A percentile compares a stretch with the other conserved stretches of the same genome.
Evolutionary conservation across 2,797 vertebrate species (phyloP).

Genomic region (Eleutherodactylus coqui): DNA sequence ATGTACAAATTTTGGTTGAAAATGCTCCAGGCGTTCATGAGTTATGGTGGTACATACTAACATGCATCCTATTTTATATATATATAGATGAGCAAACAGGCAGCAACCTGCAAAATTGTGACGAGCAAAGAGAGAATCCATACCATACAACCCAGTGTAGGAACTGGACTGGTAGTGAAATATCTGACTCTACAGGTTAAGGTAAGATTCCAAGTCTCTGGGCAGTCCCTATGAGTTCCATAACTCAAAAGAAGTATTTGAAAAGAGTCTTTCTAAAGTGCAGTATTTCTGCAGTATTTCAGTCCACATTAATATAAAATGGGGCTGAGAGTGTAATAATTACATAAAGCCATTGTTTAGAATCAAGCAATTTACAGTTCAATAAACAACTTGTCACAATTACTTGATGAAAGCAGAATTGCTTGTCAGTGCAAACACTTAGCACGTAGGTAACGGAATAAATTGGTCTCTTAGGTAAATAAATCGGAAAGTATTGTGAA

Average conservation of each 20-base stretch:
- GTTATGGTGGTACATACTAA: no score
- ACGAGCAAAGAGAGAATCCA: no score
- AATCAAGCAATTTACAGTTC: conserved; percentile 83
- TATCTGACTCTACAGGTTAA: no score
- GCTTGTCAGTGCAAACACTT: conserved; percentile 81
- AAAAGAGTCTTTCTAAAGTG: neutral
- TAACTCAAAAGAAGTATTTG: neutral
- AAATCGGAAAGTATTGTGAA: conserved; percentile 76
- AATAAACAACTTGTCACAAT: conserved; percentile 86
- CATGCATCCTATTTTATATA: no score
- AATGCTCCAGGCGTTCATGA: no score
- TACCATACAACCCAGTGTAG: no score
- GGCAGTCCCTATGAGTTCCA: neutral
- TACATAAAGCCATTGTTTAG: conserved; percentile 80
- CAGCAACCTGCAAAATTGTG: no score
- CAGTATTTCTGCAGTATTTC: conserved; percentile 13
- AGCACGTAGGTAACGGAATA: conserved; percentile 77
- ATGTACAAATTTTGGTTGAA: no score
- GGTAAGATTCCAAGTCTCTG: no score
- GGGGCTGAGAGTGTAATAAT: conserved; percentile 75
- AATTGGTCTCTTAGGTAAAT: conserved; percentile 87
- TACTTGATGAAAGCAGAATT: conserved; percentile 75
- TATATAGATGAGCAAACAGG: no score
- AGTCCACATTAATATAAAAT: conserved; percentile 67
- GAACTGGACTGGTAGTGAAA: no score